Base-by-base conservation (phyloP, 2,888 invertebrate species). In the Dicycla oo region DNA sequence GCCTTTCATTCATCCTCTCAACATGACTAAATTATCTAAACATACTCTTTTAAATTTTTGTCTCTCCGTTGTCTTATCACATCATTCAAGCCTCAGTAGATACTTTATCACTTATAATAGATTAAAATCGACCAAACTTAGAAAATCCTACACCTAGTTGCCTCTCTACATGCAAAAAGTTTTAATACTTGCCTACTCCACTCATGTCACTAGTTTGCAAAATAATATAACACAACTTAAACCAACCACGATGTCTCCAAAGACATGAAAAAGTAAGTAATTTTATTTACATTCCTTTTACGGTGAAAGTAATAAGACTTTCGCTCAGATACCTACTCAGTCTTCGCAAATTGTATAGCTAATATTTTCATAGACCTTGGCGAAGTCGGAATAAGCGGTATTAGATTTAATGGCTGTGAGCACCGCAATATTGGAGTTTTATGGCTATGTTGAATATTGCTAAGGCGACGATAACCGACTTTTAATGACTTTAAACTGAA, bases 281-380 rank as follows among this genome's bases (percentile, higher is more conserved):
- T 75, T 61, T 68, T 79, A 81, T 85, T 85, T 78, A 58, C 57
- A 75, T 78, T 56, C 73, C 78, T 78, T 77, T 79, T 73, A 66
- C 62, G 66, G 58, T 69, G 51, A 63, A 74, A 43, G 18, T 30
- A 69, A 69, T 26, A 15, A 74, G 15, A 34, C 38, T 43, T 69
- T 51, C 23, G 26, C 54, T 70, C 54, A 20, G n/a, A n/a, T 7
- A 61, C 40, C 45, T 58, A 58, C 64, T 53, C 57, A 8, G 40
- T 15, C 53, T 26, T 57, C 15, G 40, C 67, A 49, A 71, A 73
- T 73, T 56, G 69, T 40, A n/a, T n/a, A 68, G 69, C 60, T 76
- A 75, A 78, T 78, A 71, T 66, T 75, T 82, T 76, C 75, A 85
- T 68, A 72, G 63, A 65, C 66, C 64, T 34, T 1, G 26, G 43